phyloP scores from a whole-genome alignment of 2,888 invertebrate genomes.

The Rugalucina vietnamica region DNA sequence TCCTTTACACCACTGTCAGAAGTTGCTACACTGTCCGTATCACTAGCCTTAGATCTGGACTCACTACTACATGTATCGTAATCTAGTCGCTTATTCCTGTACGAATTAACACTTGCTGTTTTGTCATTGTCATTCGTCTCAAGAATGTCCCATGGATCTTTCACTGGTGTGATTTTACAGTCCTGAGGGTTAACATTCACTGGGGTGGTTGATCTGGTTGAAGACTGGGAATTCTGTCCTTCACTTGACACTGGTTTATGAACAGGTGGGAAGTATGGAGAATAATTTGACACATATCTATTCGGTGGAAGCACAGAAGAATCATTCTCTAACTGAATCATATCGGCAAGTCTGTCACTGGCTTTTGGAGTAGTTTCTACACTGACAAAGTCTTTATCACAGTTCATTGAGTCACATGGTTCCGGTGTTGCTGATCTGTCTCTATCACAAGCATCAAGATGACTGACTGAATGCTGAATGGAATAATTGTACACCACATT shows the following conservation, averaged over 20 bases:
- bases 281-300: neutral
- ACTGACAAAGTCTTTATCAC: neutral
- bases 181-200: neutral
- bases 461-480: neutral
- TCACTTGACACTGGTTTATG: neutral
- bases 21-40: neutral
- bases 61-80: slow-evolving; percentile 1
- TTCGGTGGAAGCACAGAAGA: neutral
- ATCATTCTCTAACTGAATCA: neutral
- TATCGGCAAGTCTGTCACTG: neutral
- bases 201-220: neutral
- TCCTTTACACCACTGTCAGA: slow-evolving; percentile 25
- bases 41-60: slow-evolving; percentile 1
- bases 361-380: neutral
- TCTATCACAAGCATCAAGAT: neutral
- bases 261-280: neutral
- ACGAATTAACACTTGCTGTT: neutral
- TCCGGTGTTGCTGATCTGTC: neutral
- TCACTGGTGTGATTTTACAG: neutral
- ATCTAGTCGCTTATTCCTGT: neutral
- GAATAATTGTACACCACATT: neutral
- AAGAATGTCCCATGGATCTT: neutral
- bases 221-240: neutral
- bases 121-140: neutral
- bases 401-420: neutral